Percentiles rank a stretch among this genome's conserved stretches.
Evolutionary conservation across 35 echinoderm and acorn worm species (phyloP).

Genomic region (Hemicentrotus pulcherrimus): DNA sequence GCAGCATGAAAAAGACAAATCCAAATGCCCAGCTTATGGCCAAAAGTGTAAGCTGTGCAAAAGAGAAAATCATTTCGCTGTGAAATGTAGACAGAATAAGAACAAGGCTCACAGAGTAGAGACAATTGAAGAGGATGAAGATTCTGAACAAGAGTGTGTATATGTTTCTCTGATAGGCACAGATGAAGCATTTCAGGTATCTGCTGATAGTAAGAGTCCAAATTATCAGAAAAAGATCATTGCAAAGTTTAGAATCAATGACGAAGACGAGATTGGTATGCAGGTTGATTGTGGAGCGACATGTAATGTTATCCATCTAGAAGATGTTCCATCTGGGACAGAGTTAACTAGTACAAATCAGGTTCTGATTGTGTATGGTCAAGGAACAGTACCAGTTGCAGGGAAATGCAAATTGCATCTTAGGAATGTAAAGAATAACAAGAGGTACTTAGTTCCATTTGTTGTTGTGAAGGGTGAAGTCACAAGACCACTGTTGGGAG

Average conservation of each 20-base stretch:
- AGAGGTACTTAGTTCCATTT: constrained; percentile 30
- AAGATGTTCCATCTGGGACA: constrained; percentile 21
- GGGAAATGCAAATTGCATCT: constrained; percentile 35
- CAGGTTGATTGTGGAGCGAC: constrained; percentile 42
- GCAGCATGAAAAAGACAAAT: constrained; percentile 50
- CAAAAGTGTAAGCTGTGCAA: constrained; percentile 20
- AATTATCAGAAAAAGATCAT: constrained; percentile 31
- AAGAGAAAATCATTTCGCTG: constrained; percentile 43
- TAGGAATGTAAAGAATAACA: constrained; percentile 30
- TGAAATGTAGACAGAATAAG: constrained; percentile 22
- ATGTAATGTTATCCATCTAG: constrained; percentile 23
- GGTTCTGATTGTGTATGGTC: neutral
- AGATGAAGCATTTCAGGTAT: constrained; percentile 17
- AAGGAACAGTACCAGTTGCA: neutral
- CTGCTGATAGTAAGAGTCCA: neutral
- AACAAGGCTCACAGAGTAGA: neutral
- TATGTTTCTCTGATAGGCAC: neutral
- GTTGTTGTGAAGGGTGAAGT: neutral
- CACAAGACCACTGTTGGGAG: constrained; percentile 12
- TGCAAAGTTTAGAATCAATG: neutral
- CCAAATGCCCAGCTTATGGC: constrained; percentile 11
- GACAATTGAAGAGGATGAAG: neutral
- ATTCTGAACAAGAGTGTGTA: constrained; percentile 4
- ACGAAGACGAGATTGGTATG: constrained; percentile 8
- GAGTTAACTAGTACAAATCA: constrained; percentile 22